Conservation (phyloP, 2,888 invertebrate genomes). For the Listrodromus nycthemerus region DNA sequence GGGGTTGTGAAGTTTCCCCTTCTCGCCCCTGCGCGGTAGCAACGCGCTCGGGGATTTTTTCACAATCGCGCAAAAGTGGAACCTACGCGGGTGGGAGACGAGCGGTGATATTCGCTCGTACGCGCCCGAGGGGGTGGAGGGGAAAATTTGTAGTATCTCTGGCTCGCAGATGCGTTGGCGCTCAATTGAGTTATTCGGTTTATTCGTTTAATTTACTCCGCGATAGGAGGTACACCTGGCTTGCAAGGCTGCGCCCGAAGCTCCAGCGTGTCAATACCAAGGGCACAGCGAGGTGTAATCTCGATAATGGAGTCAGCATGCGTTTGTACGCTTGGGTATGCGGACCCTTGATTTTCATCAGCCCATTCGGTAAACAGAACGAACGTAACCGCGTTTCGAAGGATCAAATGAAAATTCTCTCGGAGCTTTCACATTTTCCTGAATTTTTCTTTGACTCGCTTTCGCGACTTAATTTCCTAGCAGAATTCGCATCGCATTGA, state of each 20-base stretch:
- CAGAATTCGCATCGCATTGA: neutral
- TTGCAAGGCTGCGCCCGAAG: constrained; percentile 19
- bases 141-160: constrained; percentile 26
- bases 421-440: neutral
- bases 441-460: neutral
- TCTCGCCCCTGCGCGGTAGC: neutral
- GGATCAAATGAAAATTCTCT: neutral
- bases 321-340: neutral
- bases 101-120: constrained; percentile 8
- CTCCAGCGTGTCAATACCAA: constrained; percentile 1
- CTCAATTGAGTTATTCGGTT: constrained; percentile 66
- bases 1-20: constrained; percentile 4
- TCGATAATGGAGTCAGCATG: neutral
- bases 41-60: constrained; percentile 28
- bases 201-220: constrained; percentile 66
- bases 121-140: constrained; percentile 15
- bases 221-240: constrained; percentile 32
- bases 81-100: neutral
- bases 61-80: constrained; percentile 31
- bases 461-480: neutral
- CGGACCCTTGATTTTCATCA: neutral
- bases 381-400: neutral
- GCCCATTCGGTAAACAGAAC: neutral
- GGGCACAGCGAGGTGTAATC: neutral
- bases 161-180: constrained; percentile 45